Percentiles rank a stretch among this genome's conserved stretches.
Evolutionary conservation across 2,888 invertebrate genomes (phyloP).

Genomic region (Chironomus tentans): DNA sequence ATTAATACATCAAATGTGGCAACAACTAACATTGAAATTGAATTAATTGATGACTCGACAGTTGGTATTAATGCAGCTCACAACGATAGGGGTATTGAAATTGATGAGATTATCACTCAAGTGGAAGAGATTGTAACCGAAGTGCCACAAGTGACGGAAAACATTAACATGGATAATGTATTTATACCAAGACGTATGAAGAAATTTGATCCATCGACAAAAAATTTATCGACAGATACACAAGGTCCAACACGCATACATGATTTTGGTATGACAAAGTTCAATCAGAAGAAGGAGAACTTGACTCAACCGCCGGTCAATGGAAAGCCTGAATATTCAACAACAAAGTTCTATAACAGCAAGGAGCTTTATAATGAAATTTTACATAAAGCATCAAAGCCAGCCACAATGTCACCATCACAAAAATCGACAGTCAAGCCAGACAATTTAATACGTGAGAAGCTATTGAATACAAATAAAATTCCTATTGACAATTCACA

Average conservation of each 20-base stretch:
- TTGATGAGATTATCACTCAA: constrained; percentile 4
- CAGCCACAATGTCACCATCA: not conserved
- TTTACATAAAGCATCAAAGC: constrained; percentile 2
- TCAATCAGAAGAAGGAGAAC: not conserved
- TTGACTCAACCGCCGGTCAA: not conserved
- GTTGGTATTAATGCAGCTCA: constrained; percentile 17
- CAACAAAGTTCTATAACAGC: constrained; percentile 42
- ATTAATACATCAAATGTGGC: constrained; percentile 28
- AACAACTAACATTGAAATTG: constrained; percentile 31
- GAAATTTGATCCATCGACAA: constrained; percentile 7
- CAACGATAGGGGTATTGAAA: constrained; percentile 22
- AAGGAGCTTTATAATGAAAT: constrained; percentile 41
- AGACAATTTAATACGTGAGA: not conserved
- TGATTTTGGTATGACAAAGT: constrained; percentile 25
- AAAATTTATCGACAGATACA: not conserved
- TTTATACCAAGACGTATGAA: constrained; percentile 17
- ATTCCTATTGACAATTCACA: constrained; percentile 16
- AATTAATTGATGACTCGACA: constrained; percentile 29
- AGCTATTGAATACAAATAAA: constrained; percentile 4
- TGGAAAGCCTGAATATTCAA: constrained; percentile 40
- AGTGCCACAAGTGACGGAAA: not conserved
- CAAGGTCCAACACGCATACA: not conserved
- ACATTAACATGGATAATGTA: not conserved
- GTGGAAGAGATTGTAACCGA: not conserved
- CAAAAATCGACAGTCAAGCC: not conserved